Evolutionary conservation across 1,140 invertebrate genomes (phyloP), one percentile per base, ranked within the genome.

Genomic region (Eupristina koningsbergeri): DNA sequence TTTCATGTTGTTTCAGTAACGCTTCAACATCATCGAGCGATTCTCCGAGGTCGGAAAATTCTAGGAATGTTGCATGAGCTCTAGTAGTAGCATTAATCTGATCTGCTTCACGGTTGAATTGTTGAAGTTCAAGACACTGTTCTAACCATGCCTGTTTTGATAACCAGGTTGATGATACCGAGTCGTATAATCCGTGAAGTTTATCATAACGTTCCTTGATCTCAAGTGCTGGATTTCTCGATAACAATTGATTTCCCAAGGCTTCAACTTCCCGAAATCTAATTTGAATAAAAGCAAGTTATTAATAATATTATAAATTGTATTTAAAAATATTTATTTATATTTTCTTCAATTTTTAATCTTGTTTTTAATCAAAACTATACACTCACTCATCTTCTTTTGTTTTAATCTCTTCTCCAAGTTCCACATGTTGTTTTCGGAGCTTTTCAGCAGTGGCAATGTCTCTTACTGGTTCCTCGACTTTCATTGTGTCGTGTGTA

Each of bases 31-130:
- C 97, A 92, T 99, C 98, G 71, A 99, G 93, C 0, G 97, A 98
- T 86, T 96, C 97, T 58, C 98, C 98, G 63, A 98, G 93, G 87
- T 98, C 95, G 17, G 94, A 95, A 91, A 96, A 97, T 86, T 99
- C 98, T 19, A 99, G 93, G 92, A 98, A 99, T 0, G 97, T 96
- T 90, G 98, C 96, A 90, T 99, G 98, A 61, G 97, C 97, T 77
- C 97, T 97, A 58, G 97, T 98, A 8, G 97, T 96, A 0, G 98
- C 97, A 92, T 99, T 98, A 84, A 99, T 98, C 89, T 98, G 97
- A 91, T 99, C 98, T 0, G 98, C 98, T 92, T 99, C 98, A 78
- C 97, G 95, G 90, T 98, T 99, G 92, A 99, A 99, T 83, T 96
- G 94, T 92, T 97, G 96, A 75, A 98, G 92, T 87, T 98, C 96